phyloP scores from a whole-genome alignment of 2,797 vertebrate genomes.

The Pangasius sanitwongsei region DNA sequence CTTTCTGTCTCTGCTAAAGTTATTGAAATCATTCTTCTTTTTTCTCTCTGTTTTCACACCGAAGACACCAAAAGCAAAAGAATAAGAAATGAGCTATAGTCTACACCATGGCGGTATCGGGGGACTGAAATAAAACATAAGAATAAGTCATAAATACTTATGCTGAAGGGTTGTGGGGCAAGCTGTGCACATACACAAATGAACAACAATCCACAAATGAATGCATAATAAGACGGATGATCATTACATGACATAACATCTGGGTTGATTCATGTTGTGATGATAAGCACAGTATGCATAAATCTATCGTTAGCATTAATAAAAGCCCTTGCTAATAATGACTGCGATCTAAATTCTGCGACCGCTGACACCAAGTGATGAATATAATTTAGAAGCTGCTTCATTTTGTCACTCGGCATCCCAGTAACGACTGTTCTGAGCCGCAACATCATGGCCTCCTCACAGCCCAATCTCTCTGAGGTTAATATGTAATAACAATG shows the following conservation, averaged over 20 bases:
- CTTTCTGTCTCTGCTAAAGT: neutral
- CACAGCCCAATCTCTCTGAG: slow-evolving; percentile 42
- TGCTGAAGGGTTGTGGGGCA: neutral
- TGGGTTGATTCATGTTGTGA: slow-evolving; percentile 11
- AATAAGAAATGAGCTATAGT: neutral
- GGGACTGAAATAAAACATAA: slow-evolving; percentile 16
- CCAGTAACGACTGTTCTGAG: slow-evolving; percentile 38
- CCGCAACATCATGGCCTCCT: slow-evolving; percentile 27
- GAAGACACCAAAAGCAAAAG: neutral
- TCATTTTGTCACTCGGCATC: slow-evolving; percentile 36
- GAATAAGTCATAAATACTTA: neutral
- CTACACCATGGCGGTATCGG: neutral
- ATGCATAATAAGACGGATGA: slow-evolving; percentile 20
- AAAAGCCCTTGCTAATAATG: slow-evolving; percentile 26
- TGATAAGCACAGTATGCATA: slow-evolving; percentile 15
- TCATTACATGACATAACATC: neutral
- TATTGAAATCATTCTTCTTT: slow-evolving; percentile 9
- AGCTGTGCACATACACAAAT: neutral
- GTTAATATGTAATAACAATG: slow-evolving; percentile 60
- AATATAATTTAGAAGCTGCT: slow-evolving; percentile 36
- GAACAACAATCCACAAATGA: neutral
- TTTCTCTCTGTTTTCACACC: neutral
- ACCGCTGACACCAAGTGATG: slow-evolving; percentile 19
- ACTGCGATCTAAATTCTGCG: slow-evolving; percentile 10
- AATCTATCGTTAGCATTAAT: slow-evolving; percentile 33